Evolutionary conservation across 2,113 vertebrate genomes (phyloP), one percentile per base, ranked within the genome.

Genomic region (Pseudorhombus dupliciocellatus): DNA sequence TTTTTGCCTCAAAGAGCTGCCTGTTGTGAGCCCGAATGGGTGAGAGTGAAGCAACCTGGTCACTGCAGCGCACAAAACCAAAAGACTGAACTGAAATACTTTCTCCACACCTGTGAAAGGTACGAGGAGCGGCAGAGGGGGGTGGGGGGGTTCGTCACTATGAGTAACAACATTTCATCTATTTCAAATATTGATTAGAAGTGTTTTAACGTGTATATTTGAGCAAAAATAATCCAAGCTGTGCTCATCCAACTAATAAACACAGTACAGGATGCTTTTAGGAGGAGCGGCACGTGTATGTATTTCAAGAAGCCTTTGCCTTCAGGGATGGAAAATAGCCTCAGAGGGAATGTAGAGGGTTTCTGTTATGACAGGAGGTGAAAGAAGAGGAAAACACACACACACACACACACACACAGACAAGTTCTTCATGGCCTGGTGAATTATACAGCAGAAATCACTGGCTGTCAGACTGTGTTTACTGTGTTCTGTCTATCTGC

Each of bases 401-500:
- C 37, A 51, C 58, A 48, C 46, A 48, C 37, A 79, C 20, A 50
- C 28, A 68, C 15, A 21, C 40, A 56, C 56, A 63, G 48, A 48
- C 5, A 12, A n/a, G n/a, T 12, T 12, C 46, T 73, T 79, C 59
- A 65, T 42, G 67, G 55, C 53, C 73, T 40, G 14, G 34, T 71
- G 73, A 80, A 70, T 81, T 71, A 54, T 66, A 48, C 64, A 64
- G 54, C 40, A 53, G 37, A 81, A 83, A 84, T 78, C 74, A 71
- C 65, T 85, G 70, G 66, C 85, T 87, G 85, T 88, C 86, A 89
- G 70, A 18, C 40, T 58, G 73, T 58, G 73, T 88, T 88, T 77
- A 83, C 79, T 52, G 60, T 70, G 48, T 58, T 85, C 73, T 77
- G 31, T 86, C 81, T 75, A 84, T 80, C 83, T 84, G 81, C 56